Conservation (phyloP, 2,113 vertebrate genomes). For the Ia io region DNA sequence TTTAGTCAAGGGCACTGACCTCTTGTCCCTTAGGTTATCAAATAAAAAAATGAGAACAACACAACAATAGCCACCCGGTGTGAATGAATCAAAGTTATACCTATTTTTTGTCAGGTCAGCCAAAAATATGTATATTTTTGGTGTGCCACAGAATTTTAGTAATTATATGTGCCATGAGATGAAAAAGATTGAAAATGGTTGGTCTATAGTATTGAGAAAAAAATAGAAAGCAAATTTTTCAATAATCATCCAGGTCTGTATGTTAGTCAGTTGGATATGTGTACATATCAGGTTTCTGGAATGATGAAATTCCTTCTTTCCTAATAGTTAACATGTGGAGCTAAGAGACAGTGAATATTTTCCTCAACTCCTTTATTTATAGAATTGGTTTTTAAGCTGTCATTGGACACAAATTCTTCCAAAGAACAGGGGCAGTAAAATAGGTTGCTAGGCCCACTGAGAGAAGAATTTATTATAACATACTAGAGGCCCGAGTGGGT, state of each 20-base stretch:
- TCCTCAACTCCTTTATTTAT: background rate
- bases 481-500: background rate
- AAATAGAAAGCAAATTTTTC: background rate
- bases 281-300: background rate
- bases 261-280: background rate
- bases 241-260: background rate
- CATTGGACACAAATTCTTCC: background rate
- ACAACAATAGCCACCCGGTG: background rate
- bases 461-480: background rate
- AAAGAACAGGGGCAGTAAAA: background rate
- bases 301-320: constrained; percentile 12
- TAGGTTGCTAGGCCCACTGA: background rate
- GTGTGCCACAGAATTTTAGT: background rate
- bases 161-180: background rate
- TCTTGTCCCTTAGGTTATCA: background rate
- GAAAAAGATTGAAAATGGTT: background rate
- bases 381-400: constrained; percentile 21
- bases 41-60: background rate
- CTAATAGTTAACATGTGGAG: background rate
- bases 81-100: background rate
- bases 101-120: background rate
- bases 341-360: background rate
- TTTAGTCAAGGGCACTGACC: background rate
- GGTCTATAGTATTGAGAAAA: background rate
- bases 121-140: background rate